Percentiles rank a stretch among this genome's conserved stretches.
phyloP scores from a whole-genome alignment of 1,140 invertebrate genomes.

The Ostrea denselamellosa region DNA sequence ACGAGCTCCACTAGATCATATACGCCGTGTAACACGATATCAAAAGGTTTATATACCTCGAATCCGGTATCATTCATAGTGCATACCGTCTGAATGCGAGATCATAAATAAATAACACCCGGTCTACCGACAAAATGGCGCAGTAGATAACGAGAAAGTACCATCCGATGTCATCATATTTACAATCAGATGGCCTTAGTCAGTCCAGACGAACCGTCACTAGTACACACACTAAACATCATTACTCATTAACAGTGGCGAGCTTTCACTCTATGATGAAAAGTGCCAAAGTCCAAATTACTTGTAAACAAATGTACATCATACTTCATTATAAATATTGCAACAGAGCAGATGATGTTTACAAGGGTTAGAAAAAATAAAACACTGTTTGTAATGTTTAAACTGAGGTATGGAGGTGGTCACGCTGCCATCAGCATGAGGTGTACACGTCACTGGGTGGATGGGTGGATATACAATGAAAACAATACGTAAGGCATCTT shows the following conservation, averaged over 20 bases:
- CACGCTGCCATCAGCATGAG: too few relatives aligned
- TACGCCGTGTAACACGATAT: not conserved
- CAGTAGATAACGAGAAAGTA: not conserved
- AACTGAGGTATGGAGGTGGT: too few relatives aligned
- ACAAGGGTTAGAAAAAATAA: too few relatives aligned
- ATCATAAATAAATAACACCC: not conserved
- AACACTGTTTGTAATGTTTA: too few relatives aligned
- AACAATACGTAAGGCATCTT: too few relatives aligned
- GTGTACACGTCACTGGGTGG: too few relatives aligned
- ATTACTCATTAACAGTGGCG: not conserved
- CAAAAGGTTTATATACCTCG: not conserved
- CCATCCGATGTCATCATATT: not conserved
- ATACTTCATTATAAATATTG: not conserved
- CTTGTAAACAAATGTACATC: not conserved
- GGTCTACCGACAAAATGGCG: not conserved
- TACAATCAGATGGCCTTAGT: not conserved
- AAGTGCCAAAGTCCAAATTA: not conserved
- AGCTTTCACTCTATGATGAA: not conserved
- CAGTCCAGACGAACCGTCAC: not conserved
- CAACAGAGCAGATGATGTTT: not conserved
- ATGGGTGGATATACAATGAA: too few relatives aligned
- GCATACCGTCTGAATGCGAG: not conserved
- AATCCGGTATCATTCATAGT: not conserved
- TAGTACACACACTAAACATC: not conserved
- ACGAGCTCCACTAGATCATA: not conserved